A percentile compares a stretch with the other conserved stretches of the same genome.
phyloP scores from a whole-genome alignment of 2,797 vertebrate genomes.

The Galaxias olidus region DNA sequence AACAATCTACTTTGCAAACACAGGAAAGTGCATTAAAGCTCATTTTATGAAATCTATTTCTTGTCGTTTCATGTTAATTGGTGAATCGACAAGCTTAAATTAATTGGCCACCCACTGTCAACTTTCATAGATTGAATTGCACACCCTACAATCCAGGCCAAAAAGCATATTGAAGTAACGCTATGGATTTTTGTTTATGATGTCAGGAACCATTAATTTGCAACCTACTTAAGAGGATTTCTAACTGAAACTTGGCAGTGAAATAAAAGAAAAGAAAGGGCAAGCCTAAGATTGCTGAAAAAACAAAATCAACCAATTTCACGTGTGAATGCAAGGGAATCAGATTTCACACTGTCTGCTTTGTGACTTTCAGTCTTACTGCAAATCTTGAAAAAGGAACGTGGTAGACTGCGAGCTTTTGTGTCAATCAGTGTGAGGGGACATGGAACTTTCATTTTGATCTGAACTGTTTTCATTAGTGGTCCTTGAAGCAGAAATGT shows the following conservation, averaged over 20 bases:
- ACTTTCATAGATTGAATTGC: conserved; percentile 52
- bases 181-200: conserved; percentile 64
- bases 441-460: conserved; percentile 39
- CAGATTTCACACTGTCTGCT: conserved; percentile 51
- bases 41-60: neutral
- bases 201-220: conserved; percentile 66
- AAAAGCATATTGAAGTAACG: conserved; percentile 28
- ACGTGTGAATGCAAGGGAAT: conserved; percentile 59
- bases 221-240: conserved; percentile 60
- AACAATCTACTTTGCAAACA: neutral
- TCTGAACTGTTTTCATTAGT: conserved; percentile 51
- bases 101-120: conserved; percentile 44
- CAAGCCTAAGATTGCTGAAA: conserved; percentile 40
- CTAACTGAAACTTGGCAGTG: conserved; percentile 59
- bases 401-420: conserved; percentile 51
- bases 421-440: conserved; percentile 47
- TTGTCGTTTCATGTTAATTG: conserved; percentile 31
- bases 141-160: conserved; percentile 46
- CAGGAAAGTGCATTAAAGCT: neutral
- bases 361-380: conserved; percentile 49
- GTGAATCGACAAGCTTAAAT: conserved; percentile 50
- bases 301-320: conserved; percentile 67
- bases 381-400: conserved; percentile 52
- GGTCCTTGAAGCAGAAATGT: conserved; percentile 53
- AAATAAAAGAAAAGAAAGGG: conserved; percentile 31